Conservation (phyloP, 2,113 vertebrate genomes). For the Kryptolebias marmoratus region DNA sequence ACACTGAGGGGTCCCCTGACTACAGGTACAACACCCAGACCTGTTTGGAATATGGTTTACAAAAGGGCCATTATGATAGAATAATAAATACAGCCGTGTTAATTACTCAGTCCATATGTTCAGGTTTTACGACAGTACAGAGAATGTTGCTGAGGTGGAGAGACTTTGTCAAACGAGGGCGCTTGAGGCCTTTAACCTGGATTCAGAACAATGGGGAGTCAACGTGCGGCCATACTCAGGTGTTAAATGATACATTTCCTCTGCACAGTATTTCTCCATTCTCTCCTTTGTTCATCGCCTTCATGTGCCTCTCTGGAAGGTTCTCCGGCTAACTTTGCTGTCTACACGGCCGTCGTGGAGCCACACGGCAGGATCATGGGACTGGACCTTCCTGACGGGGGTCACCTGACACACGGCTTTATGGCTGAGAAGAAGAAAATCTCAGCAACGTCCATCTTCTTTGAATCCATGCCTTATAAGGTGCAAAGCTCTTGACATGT, state of each 20-base stretch:
- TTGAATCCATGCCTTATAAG: constrained; percentile 99
- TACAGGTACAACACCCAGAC: constrained; percentile 83
- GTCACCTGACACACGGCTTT: constrained; percentile 96
- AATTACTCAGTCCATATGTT: neutral
- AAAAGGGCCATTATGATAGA: too few relatives aligned
- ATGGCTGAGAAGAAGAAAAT: constrained; percentile 99
- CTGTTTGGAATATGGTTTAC: neutral
- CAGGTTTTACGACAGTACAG: constrained; percentile 94
- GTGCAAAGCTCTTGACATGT: constrained; percentile 63
- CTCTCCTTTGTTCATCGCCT: neutral
- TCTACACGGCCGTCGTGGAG: constrained; percentile 94
- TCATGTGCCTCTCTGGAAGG: constrained; percentile 65
- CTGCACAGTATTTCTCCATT: too few relatives aligned
- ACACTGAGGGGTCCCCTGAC: constrained; percentile 96
- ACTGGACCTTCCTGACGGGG: constrained; percentile 94
- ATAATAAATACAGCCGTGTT: neutral
- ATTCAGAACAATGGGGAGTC: constrained; percentile 91
- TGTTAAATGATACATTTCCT: constrained; percentile 53
- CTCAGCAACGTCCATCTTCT: constrained; percentile 96
- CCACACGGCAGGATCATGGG: constrained; percentile 98
- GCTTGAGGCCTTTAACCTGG: constrained; percentile 85
- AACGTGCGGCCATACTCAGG: constrained; percentile 98
- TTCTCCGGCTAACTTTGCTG: constrained; percentile 93
- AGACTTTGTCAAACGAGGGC: constrained; percentile 93
- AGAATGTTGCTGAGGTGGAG: constrained; percentile 94